Evolutionary conservation across 2,113 vertebrate genomes (phyloP), one percentile per base, ranked within the genome.

Genomic region (Atrichornis clamosus): DNA sequence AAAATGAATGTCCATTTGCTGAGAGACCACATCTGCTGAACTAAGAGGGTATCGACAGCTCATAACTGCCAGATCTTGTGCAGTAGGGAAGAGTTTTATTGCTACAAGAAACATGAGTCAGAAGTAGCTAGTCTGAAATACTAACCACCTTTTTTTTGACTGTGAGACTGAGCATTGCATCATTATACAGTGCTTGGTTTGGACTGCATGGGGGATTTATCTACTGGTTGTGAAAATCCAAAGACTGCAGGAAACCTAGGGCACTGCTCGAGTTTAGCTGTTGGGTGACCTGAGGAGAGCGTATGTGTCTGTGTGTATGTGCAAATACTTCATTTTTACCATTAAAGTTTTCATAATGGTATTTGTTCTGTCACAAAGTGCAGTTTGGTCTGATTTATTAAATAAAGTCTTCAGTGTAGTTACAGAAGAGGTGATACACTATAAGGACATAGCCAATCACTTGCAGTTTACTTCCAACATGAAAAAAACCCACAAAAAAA

Each of bases 301-400:
- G 5, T 6, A 15, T 4, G 41, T 26, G 1, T 6, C 11, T 4
- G 32, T 24, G 17, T 16, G 5, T 7, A 5, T 2, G 2, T 1
- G 3, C 33, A 59, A 23, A 27, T 19, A 32, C 4, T 53, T 65
- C 1, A 19, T 37, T 67, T 75, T 56, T 75, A 42, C 32, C 35
- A 20, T 28, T 44, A 3, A n/a, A 67, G 18, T 65, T 55, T 85
- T 28, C 35, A 16, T 42, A 35, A 44, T 41, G 41, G 19, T 35
- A 41, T 9, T 62, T 42, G 18, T 58, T 91, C 65, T 80, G 50
- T 83, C 35, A 63, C 21, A 10, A 30, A 75, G 46, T 41, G 56
- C 24, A 20, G 2, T 53, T 55, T 52, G 10, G 28, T 15, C 69
- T 68, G 12, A 0, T 27, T 76, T 76, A 68, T 50, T 22, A 32